Base-by-base conservation (phyloP, 2,113 vertebrate genomes). In the Oncorhynchus nerka region DNA sequence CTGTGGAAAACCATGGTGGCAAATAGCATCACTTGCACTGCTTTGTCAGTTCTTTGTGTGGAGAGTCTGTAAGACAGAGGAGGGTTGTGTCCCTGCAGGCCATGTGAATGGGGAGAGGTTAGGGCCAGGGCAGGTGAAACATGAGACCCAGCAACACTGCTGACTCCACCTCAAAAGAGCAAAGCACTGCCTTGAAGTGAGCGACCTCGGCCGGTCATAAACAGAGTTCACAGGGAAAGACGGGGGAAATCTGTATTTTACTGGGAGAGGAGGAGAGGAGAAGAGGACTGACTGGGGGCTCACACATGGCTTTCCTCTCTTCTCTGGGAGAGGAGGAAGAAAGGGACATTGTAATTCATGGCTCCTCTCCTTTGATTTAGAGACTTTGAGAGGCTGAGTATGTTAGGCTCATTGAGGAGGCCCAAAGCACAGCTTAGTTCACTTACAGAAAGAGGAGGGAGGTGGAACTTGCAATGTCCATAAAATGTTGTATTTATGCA, bases 81-180 rank as follows among this genome's bases (percentile, higher is more conserved):
- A 20, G 30, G 81, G 68, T 83, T 79, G 15, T 3, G 78, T 83
- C 88, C 71, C 2, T 70, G 62, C 80, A 81, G 82, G 71, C 76
- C 0, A 5, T 67, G 72, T 69, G 81, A 73, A 84, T 78, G 81
- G 73, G 75, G 81, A 79, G 75, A 79, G 82, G 64, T 39, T 74
- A 90, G 77, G 0, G 4, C 20, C 68, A 88, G 91, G 89, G 86
- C 88, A 88, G 89, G 84, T 91, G 88, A 89, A 85, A 89, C 85
- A 81, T 72, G 83, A 84, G 24, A 68, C 70, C 62, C 70, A 12
- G 15, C 57, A 28, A 34, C 75, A 65, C 70, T 70, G 57, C 70
- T 55, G 32, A 39, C 39, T 68, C 78, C 9, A 75, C 66, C 16
- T 81, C 81, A 83, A 64, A 81, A 77, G 76, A 69, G 80, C 84